Conservation (phyloP, 2,797 vertebrate species). For the Botia kubotai region DNA sequence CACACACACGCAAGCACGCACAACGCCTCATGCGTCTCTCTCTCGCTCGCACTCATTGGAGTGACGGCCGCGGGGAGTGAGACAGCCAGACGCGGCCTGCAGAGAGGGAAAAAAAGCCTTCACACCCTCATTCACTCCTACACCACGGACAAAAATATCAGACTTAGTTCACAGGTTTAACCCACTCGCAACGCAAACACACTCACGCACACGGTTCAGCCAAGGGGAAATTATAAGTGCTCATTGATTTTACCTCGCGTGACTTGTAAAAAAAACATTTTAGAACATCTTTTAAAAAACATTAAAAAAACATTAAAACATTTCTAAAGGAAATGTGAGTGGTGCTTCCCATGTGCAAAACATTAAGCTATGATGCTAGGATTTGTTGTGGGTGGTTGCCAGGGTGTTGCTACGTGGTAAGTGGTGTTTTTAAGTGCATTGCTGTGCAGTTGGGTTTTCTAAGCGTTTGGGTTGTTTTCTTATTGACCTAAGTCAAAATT, state of each 20-base stretch:
- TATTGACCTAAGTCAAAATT: too few species aligned
- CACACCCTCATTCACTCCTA: slow-evolving; percentile 59
- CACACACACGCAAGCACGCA: neutral
- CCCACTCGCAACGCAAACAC: slow-evolving; percentile 42
- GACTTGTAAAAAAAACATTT: slow-evolving; percentile 15
- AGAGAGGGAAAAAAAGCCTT: slow-evolving; percentile 34
- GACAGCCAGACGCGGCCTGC: slow-evolving; percentile 52
- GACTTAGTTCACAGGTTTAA: slow-evolving; percentile 49
- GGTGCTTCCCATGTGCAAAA: neutral
- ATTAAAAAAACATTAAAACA: neutral
- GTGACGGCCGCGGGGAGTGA: slow-evolving; percentile 39
- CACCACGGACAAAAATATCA: slow-evolving; percentile 56
- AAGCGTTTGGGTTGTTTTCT: too few species aligned
- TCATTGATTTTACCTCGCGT: slow-evolving; percentile 52
- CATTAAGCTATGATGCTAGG: neutral
- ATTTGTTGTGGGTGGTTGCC: neutral
- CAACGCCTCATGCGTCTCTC: slow-evolving; percentile 28
- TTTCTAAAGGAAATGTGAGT: neutral
- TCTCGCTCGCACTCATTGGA: slow-evolving; percentile 22
- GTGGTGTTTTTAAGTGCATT: neutral
- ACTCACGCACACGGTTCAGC: slow-evolving; percentile 35
- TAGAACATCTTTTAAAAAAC: neutral
- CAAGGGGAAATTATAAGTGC: slow-evolving; percentile 46
- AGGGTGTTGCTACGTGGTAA: neutral
- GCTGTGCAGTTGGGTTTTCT: neutral